phyloP scores from a whole-genome alignment of 2,888 invertebrate species.

The Calameuta filiformis region DNA sequence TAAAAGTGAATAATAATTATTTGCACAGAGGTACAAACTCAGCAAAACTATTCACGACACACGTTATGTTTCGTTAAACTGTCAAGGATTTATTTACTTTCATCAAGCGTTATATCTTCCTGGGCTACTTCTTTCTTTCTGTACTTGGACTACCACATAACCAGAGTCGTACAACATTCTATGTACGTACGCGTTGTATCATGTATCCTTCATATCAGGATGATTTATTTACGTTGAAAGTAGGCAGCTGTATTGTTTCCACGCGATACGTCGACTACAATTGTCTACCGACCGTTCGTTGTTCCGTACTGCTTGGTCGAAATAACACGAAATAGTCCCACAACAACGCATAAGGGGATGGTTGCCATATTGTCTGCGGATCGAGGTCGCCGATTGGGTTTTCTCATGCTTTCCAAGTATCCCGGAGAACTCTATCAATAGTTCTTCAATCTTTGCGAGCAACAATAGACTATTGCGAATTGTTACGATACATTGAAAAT shows the following conservation, averaged over 20 bases:
- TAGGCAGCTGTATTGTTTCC: conserved; percentile 17
- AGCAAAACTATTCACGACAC: no score
- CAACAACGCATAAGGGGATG: background rate
- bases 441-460: background rate
- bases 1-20: conserved; percentile 55
- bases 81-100: background rate
- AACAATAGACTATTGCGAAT: background rate
- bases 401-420: background rate
- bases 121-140: background rate
- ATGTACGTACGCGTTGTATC: background rate
- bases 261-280: conserved; percentile 4
- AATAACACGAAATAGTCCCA: background rate
- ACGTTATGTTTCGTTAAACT: background rate
- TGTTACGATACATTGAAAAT: background rate
- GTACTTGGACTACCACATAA: background rate
- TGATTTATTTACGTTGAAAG: conserved; percentile 9
- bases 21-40: background rate
- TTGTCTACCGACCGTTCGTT: background rate
- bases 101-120: background rate
- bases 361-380: conserved; percentile 38
- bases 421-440: background rate
- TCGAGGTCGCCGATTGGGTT: conserved; percentile 33
- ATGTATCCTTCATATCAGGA: background rate
- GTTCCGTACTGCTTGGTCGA: background rate
- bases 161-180: background rate